phyloP scores from a whole-genome alignment of 2,888 invertebrate species.

The Tridacna crocea region DNA sequence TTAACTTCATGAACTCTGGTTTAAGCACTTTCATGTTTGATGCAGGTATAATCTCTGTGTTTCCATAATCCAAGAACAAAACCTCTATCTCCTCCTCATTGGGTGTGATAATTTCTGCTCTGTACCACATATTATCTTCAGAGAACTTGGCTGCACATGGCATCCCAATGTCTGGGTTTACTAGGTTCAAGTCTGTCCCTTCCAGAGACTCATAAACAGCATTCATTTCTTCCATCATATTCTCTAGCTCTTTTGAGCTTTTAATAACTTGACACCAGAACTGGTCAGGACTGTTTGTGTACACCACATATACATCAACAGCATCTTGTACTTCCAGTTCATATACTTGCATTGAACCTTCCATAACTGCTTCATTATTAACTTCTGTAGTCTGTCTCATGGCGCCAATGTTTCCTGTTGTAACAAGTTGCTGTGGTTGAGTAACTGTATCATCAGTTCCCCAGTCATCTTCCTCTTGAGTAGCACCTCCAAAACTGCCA shows the following conservation, averaged over 20 bases:
- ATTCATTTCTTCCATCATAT: conserved; percentile 72
- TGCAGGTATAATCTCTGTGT: conserved; percentile 67
- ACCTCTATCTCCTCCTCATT: conserved; percentile 64
- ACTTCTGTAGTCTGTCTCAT: conserved; percentile 11
- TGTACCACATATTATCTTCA: conserved; percentile 73
- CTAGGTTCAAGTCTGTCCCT: conserved; percentile 52
- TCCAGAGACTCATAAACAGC: conserved; percentile 57
- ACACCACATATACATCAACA: conserved; percentile 68
- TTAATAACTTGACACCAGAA: conserved; percentile 76
- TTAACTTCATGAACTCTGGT: conserved; percentile 66
- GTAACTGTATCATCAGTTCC: conserved; percentile 20
- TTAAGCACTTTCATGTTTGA: conserved; percentile 66
- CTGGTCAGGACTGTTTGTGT: conserved; percentile 63
- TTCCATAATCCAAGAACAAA: conserved; percentile 80
- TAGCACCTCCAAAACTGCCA: conserved; percentile 28
- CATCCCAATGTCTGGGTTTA: conserved; percentile 59
- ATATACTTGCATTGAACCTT: conserved; percentile 5
- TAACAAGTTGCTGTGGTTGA: not conserved
- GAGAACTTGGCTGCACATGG: conserved; percentile 76
- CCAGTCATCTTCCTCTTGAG: conserved; percentile 54
- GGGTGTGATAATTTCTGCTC: conserved; percentile 60
- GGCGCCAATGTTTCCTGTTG: not conserved
- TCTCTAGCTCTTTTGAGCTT: conserved; percentile 51
- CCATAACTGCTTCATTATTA: conserved; percentile 32
- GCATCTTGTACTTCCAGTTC: conserved; percentile 16